Base-by-base conservation (phyloP, 2,888 invertebrate species). In the Marasmarcha lunaedactyla region DNA sequence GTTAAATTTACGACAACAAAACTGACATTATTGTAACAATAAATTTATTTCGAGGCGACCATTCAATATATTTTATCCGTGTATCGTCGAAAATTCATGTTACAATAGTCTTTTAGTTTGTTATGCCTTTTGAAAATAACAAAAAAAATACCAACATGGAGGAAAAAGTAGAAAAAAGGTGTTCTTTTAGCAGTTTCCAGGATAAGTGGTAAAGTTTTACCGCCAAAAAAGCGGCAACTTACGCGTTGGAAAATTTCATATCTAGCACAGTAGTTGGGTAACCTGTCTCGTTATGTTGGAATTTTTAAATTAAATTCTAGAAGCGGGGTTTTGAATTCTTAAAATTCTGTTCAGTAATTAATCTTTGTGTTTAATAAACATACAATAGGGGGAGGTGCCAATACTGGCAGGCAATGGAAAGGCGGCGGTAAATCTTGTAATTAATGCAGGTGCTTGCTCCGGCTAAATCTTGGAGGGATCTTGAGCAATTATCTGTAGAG, bases 261-360 rank as follows among this genome's bases (percentile, higher is more conserved):
- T 78, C 79, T 69, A 70, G 78, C 72, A 78, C 73, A 77, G 67
- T 77, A 71, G 74, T 77, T 72, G 53, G 63, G 62, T 77, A 76
- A 81, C 81, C 83, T 83, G 83, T 71, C 79, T 78, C 71, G 78
- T 76, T 73, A 67, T 77, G 79, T 78, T 52, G 78, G 78, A 81
- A 81, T 83, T 81, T 81, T 81, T 73, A 81, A 79, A 81, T 83
- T 79, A 81, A 81, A 81, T 81, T 83, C 72, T 70, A 67, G 63
- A 71, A 63, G 64, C 65, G 59, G 4, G 73, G 73, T 78, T 77
- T 59, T 62, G 63, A 65, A 78, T 79, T 79, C 79, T 78, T 76
- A 65, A 73, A 77, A 74, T 74, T 64, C 59, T 61, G 63, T 66
- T 69, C 67, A 64, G 69, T 68, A 76, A 79, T 79, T 77, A 77